phyloP scores from a whole-genome alignment of 2,888 invertebrate genomes.

The Drosophila anomalata region DNA sequence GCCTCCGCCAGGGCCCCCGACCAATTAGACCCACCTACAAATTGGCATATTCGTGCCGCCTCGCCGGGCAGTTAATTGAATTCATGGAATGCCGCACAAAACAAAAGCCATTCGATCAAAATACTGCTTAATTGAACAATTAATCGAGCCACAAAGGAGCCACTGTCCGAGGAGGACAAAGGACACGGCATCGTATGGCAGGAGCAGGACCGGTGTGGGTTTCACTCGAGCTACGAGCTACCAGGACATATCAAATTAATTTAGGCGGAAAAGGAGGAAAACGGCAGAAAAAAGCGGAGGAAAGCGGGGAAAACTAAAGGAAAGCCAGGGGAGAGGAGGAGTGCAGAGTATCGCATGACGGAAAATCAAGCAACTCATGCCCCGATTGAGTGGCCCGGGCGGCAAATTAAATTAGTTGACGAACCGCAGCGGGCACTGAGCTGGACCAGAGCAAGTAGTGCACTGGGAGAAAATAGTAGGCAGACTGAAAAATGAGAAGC shows the following conservation, averaged over 20 bases:
- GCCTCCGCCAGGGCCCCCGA: too few relatives aligned
- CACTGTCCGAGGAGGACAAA: slow-evolving; percentile 16
- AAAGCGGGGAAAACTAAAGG: background rate
- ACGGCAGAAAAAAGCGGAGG: slow-evolving; percentile 20
- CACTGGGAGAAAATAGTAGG: slow-evolving; percentile 1
- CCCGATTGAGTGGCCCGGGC: slow-evolving; percentile 61
- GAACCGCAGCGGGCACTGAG: slow-evolving; percentile 27
- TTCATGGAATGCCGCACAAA: slow-evolving; percentile 47
- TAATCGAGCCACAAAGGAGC: slow-evolving; percentile 64
- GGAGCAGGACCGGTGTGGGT: slow-evolving; percentile 47
- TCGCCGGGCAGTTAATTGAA: slow-evolving; percentile 51
- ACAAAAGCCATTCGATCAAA: slow-evolving; percentile 53
- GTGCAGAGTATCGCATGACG: slow-evolving; percentile 72
- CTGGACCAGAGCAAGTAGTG: slow-evolving; percentile 9
- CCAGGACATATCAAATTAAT: slow-evolving; percentile 69
- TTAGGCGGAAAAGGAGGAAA: slow-evolving; percentile 64
- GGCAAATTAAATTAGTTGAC: slow-evolving; percentile 73
- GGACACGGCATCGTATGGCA: slow-evolving; percentile 1
- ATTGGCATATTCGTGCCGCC: slow-evolving; percentile 37
- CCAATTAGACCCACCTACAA: slow-evolving; percentile 10
- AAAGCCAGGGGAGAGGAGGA: background rate
- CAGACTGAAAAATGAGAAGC: too few relatives aligned
- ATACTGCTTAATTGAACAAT: slow-evolving; percentile 79
- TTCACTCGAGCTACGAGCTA: slow-evolving; percentile 48
- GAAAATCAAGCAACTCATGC: slow-evolving; percentile 73